Conservation (phyloP, 1,140 invertebrate genomes). For the Planococcus citri region DNA sequence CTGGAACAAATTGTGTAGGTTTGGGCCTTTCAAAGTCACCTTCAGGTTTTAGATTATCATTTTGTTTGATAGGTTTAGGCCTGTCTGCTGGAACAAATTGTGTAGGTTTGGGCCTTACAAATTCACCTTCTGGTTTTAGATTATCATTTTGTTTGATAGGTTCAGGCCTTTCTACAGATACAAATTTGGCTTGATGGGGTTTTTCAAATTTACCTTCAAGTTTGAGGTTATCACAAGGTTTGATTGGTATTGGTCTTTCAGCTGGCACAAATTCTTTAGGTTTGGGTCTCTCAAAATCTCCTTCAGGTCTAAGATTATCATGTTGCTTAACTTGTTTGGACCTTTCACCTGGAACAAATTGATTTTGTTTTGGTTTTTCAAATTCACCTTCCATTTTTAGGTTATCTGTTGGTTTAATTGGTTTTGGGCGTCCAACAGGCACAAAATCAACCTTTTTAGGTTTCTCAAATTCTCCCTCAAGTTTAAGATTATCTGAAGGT, state of each 20-base stretch:
- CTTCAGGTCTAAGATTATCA: conserved; percentile 42
- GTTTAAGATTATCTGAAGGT: conserved; percentile 41
- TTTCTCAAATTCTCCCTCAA: conserved; percentile 40
- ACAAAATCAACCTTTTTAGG: conserved; percentile 29
- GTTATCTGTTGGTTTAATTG: conserved; percentile 41
- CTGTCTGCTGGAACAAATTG: conserved; percentile 30
- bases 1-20: conserved; percentile 28
- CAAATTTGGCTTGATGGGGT: conserved; percentile 29
- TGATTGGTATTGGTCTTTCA: conserved; percentile 30
- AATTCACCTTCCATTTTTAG: conserved; percentile 48
- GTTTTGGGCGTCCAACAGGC: conserved; percentile 33
- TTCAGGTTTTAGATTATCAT: too few relatives aligned
- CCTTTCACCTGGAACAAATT: conserved; percentile 36
- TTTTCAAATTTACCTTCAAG: conserved; percentile 45
- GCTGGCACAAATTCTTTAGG: conserved; percentile 36
- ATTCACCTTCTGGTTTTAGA: too few relatives aligned
- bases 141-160: conserved; percentile 43
- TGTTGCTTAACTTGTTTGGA: conserved; percentile 43
- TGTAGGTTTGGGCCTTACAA: conserved; percentile 31
- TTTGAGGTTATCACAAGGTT: conserved; percentile 46
- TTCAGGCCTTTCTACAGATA: conserved; percentile 38
- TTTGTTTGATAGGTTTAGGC: conserved; percentile 38
- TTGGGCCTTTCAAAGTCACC: conserved; percentile 39
- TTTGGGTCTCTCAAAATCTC: too few relatives aligned
- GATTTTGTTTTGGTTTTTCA: conserved; percentile 31